Evolutionary conservation across 2,113 vertebrate species (phyloP).

Genomic region (Rattus rattus): DNA sequence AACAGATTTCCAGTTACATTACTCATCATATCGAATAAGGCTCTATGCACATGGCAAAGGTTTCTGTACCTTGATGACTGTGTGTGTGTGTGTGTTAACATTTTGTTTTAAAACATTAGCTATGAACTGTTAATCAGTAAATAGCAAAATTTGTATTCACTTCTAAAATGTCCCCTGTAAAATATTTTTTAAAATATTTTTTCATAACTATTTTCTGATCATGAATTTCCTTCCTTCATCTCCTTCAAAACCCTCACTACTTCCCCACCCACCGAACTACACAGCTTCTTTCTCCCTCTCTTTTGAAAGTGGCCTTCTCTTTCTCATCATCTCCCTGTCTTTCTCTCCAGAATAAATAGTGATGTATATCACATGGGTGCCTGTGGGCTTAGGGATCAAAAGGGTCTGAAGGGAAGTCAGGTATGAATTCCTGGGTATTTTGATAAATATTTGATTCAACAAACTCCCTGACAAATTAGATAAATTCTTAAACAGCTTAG

Average conservation of each 20-base stretch:
- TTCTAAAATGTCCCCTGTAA: not conserved
- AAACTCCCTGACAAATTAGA: not conserved
- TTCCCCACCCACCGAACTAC: not conserved
- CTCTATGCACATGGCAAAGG: not conserved
- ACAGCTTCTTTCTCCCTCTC: not conserved
- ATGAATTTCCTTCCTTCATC: not conserved
- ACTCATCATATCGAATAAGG: not conserved
- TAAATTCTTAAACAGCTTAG: not conserved
- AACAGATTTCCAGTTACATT: not conserved
- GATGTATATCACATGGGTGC: not conserved
- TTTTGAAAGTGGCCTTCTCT: not conserved
- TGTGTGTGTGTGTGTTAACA: not conserved
- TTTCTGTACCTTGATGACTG: not conserved
- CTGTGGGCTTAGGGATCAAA: not conserved
- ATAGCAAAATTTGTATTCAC: not conserved
- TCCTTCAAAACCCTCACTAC: not conserved
- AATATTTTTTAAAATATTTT: not conserved
- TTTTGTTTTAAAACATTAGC: not conserved
- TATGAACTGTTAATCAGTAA: not conserved
- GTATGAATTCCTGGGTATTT: not conserved
- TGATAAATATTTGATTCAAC: not conserved
- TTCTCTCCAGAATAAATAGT: not conserved
- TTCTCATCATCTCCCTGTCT: not conserved
- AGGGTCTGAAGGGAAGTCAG: not conserved
- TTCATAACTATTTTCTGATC: not conserved